phyloP scores from a whole-genome alignment of 2,113 vertebrate genomes.

The Mystacornis crossleyi region DNA sequence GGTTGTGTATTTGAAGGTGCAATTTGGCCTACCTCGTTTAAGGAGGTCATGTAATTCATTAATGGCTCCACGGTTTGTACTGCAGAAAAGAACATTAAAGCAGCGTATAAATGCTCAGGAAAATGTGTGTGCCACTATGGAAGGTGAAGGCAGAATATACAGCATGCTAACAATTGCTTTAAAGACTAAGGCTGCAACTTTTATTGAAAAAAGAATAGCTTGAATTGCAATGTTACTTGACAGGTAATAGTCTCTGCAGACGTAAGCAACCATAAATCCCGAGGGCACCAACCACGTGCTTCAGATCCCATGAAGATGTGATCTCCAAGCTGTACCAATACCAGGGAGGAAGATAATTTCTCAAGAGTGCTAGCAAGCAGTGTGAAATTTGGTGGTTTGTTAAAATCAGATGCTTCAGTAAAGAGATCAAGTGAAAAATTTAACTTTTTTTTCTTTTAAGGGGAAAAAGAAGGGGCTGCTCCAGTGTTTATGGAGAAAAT shows the following conservation, averaged over 20 bases:
- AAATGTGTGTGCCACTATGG: not conserved
- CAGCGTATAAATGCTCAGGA: not conserved
- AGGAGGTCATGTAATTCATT: conserved; percentile 8
- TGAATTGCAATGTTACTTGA: conserved; percentile 35
- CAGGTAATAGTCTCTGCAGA: conserved; percentile 39
- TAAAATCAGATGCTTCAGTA: not conserved
- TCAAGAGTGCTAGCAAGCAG: not conserved
- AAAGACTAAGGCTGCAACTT: conserved; percentile 49
- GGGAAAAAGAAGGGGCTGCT: not conserved
- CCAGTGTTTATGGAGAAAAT: not conserved
- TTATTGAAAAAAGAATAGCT: conserved; percentile 39
- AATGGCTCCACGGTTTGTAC: not conserved
- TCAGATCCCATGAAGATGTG: conserved; percentile 10
- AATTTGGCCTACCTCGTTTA: not conserved
- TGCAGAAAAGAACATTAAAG: not conserved
- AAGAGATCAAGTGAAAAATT: not conserved
- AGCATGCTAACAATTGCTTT: conserved; percentile 1
- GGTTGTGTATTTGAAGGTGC: not conserved
- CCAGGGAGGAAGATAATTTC: not conserved
- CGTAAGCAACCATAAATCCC: conserved; percentile 18
- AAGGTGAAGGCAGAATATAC: conserved; percentile 13
- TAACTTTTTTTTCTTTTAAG: not conserved
- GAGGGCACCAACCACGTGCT: conserved; percentile 6
- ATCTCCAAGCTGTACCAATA: not conserved
- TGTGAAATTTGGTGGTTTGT: not conserved